Evolutionary conservation across 2,888 invertebrate genomes (phyloP).

Genomic region (Tinea semifulvella): DNA sequence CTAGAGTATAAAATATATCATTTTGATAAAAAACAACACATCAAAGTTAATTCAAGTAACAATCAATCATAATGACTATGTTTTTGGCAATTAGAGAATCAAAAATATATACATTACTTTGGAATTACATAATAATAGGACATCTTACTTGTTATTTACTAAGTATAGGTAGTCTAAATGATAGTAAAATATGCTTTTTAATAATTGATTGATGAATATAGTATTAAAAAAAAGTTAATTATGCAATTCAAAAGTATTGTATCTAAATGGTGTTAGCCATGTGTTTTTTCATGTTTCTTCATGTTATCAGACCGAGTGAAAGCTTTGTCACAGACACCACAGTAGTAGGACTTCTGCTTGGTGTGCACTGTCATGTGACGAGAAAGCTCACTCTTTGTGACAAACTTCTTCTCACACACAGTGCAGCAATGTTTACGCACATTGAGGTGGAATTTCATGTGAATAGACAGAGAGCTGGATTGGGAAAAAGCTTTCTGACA

Average conservation of each 20-base stretch:
- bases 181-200: background rate
- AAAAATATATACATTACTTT: slow-evolving; percentile 22
- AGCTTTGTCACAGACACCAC: slow-evolving; percentile 63
- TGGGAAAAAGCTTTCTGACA: slow-evolving; percentile 63
- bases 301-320: slow-evolving; percentile 64
- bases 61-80: slow-evolving; percentile 44
- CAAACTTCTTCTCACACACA: slow-evolving; percentile 64
- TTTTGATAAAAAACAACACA: slow-evolving; percentile 52
- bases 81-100: slow-evolving; percentile 65
- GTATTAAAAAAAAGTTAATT: background rate
- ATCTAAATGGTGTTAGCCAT: slow-evolving; percentile 37
- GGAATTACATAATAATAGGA: slow-evolving; percentile 2
- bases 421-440: slow-evolving; percentile 63
- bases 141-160: background rate
- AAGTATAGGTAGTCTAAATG: no score
- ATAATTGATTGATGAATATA: background rate
- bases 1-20: slow-evolving; percentile 56
- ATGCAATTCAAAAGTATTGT: slow-evolving; percentile 9
- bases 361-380: slow-evolving; percentile 65
- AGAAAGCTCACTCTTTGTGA: slow-evolving; percentile 63
- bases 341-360: slow-evolving; percentile 62
- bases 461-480: slow-evolving; percentile 61
- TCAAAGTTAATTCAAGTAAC: slow-evolving; percentile 33
- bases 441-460: slow-evolving; percentile 64
- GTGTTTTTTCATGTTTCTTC: slow-evolving; percentile 66